Percentiles rank a stretch among this genome's conserved stretches.
Evolutionary conservation across 1,140 invertebrate species (phyloP).

Genomic region (Archivesica marissinica): DNA sequence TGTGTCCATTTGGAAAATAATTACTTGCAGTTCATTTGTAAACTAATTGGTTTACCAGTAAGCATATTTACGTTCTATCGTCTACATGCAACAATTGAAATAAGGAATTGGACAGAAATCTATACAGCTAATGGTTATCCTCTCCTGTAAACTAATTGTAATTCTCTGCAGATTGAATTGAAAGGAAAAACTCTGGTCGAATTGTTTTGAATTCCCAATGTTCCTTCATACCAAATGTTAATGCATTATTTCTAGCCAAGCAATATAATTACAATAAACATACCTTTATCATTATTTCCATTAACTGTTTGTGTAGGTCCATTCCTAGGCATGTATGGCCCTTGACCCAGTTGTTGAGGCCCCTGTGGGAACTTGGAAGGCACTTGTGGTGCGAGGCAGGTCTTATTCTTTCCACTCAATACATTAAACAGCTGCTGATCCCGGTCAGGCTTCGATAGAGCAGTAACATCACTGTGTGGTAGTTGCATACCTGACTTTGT

Average conservation of each 20-base stretch:
- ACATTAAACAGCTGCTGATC: constrained; percentile 60
- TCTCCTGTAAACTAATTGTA: neutral
- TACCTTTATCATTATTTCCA: constrained; percentile 15
- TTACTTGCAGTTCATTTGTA: neutral
- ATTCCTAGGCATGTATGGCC: neutral
- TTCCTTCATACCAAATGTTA: neutral
- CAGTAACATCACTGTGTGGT: constrained; percentile 26
- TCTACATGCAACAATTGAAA: no score
- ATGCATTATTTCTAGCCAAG: no score
- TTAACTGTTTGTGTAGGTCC: neutral
- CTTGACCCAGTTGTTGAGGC: neutral
- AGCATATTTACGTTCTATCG: no score
- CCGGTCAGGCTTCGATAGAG: constrained; percentile 57
- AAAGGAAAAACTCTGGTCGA: constrained; percentile 18
- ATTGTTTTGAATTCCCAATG: constrained; percentile 3
- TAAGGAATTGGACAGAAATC: no score
- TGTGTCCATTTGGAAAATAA: neutral
- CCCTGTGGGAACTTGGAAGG: neutral
- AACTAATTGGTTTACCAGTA: no score
- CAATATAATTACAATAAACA: no score
- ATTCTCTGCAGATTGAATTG: neutral
- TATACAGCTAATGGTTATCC: no score
- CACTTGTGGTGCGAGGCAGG: neutral
- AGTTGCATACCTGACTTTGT: neutral
- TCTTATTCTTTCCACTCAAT: constrained; percentile 10